These are phyloP conservation scores for Erithacus rubecula DNA, from an alignment of 2,797 vertebrate genomes.

Conservation along the genomic window DNA sequence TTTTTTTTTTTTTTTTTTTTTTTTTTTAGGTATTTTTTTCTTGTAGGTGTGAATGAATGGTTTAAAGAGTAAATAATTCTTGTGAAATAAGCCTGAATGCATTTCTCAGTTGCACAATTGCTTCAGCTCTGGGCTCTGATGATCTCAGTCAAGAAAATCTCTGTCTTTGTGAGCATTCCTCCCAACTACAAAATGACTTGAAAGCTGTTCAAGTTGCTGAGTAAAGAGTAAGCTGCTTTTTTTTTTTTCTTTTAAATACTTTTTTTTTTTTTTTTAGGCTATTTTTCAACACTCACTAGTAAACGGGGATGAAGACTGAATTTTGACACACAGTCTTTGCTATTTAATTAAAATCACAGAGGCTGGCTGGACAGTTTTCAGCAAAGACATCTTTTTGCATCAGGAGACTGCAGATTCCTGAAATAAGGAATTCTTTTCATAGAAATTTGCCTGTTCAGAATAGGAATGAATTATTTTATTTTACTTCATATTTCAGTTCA, in stretches of 20 bases:
- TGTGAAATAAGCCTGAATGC: constrained; percentile 9
- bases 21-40: neutral
- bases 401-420: neutral
- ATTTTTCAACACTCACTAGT: constrained; percentile 46
- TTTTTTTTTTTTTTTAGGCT: neutral
- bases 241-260: neutral
- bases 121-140: constrained; percentile 44
- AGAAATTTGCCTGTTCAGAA: neutral
- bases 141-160: constrained; percentile 44
- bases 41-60: constrained; percentile 11
- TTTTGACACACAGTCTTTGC: neutral
- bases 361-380: constrained; percentile 38
- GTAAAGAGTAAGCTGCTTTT: constrained; percentile 11
- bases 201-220: constrained; percentile 46
- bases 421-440: constrained; percentile 1
- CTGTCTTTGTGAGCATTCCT: constrained; percentile 35
- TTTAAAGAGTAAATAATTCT: constrained; percentile 47
- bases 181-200: constrained; percentile 53
- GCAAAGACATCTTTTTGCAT: neutral
- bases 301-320: neutral
- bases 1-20: too few species aligned
- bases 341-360: constrained; percentile 64
- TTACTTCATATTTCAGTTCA: neutral
- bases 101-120: constrained; percentile 41
- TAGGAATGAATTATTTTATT: neutral